Conservation (phyloP, 2,888 invertebrate genomes). For the Drosophila monieri region DNA sequence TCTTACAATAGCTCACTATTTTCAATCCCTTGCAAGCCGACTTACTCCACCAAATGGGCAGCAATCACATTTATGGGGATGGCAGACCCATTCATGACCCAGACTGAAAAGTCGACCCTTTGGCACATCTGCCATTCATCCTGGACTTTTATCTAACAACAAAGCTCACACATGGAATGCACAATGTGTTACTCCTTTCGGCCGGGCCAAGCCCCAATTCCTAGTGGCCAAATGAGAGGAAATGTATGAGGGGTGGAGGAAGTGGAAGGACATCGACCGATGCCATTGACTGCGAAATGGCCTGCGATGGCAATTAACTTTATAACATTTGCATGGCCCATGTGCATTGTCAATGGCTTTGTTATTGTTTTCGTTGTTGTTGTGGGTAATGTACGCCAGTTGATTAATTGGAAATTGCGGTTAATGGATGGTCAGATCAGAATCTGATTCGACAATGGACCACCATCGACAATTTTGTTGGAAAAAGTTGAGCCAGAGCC, state of each 20-base stretch:
- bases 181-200: constrained; percentile 17
- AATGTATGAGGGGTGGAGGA: not conserved
- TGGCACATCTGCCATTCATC: constrained; percentile 36
- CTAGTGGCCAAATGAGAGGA: constrained; percentile 10
- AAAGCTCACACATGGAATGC: constrained; percentile 29
- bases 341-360: constrained; percentile 48
- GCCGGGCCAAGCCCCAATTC: constrained; percentile 11
- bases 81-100: not conserved
- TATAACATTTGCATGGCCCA: constrained; percentile 71
- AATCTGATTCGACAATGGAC: constrained; percentile 47
- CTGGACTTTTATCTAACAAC: constrained; percentile 40
- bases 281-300: constrained; percentile 47
- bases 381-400: constrained; percentile 59
- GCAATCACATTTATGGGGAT: constrained; percentile 7
- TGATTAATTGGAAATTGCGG: constrained; percentile 78
- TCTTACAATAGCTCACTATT: not conserved
- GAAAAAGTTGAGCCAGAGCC: constrained; percentile 46
- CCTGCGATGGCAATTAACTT: constrained; percentile 73
- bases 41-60: not conserved
- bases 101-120: constrained; percentile 1
- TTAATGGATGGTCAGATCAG: constrained; percentile 61
- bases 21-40: not conserved
- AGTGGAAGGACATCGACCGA: not conserved
- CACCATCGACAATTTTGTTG: constrained; percentile 36
- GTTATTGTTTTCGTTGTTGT: constrained; percentile 21